Base-by-base conservation (phyloP, 2,113 vertebrate genomes). In the Shinisaurus crocodilurus region DNA sequence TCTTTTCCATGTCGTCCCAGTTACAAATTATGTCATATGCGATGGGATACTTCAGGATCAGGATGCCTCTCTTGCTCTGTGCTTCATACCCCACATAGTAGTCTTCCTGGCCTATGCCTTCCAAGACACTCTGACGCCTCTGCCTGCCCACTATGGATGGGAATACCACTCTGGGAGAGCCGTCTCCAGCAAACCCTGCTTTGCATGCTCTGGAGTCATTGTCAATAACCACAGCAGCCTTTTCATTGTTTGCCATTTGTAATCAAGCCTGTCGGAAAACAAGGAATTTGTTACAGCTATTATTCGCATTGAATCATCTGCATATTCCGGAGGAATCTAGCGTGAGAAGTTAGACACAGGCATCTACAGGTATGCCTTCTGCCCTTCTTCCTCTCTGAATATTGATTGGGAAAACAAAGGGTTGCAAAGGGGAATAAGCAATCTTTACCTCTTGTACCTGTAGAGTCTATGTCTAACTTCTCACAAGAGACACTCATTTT, bases 1-100 rank as follows among this genome's bases (percentile, higher is more conserved):
- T 98, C 93, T 98, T 98, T 94, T 98, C 98, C 98, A 97, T 98
- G 48, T 98, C 95, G 0, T 96, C 96, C 97, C 97, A 97, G 95
- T 97, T 96, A 92, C 94, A 96, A 93, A 97, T 93, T 0, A 96
- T 95, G 27, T 97, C 96, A 0, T 96, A 96, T 87, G 97, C 94
- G 0, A 96, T 97, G 32, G 97, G 97, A 50, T 96, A 97, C 94
- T 95, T 96, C 89, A 98, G 95, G 2, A 96, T 98, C 34, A 97
- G 94, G 90, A 97, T 95, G 45, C 96, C 97, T 50, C 97, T 94
- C 94, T 97, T 97, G 96, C 97, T 97, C 95, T 97, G 97, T 1
- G 97, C 97, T 60, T 98, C 97, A 0, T 97, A 97, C 0, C 97
- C 97, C 48, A 98, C 97, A 0, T 97, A 97, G 91, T 96, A 95